Percentiles rank a stretch among this genome's conserved stretches.
phyloP scores from a whole-genome alignment of 2,797 vertebrate genomes.

The Esox lucius region DNA sequence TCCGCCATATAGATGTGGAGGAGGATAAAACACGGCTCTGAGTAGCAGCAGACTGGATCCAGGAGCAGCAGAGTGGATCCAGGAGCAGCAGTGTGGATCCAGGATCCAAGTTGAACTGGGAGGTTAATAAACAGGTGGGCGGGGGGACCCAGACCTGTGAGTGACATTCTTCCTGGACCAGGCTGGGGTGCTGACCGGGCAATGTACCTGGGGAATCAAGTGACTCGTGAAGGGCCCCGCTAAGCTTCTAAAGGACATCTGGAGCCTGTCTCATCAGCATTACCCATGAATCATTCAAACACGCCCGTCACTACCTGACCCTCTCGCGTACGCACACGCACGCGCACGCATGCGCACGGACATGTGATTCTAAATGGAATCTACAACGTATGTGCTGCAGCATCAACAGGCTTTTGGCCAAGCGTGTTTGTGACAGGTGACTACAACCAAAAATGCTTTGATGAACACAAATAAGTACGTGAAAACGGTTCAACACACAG shows the following conservation, averaged over 20 bases:
- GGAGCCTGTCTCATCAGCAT: slow-evolving; percentile 67
- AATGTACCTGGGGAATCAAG: slow-evolving; percentile 35
- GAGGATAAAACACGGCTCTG: too few species aligned
- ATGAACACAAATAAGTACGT: not conserved
- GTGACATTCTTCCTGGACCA: not conserved
- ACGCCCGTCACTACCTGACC: slow-evolving; percentile 46
- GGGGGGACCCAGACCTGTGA: not conserved
- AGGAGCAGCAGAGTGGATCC: too few species aligned
- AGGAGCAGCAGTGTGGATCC: not conserved
- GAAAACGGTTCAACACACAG: slow-evolving; percentile 17
- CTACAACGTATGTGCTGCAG: not conserved
- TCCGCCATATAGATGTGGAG: too few species aligned
- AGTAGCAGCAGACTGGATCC: too few species aligned
- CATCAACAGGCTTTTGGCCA: not conserved
- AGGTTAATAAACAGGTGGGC: not conserved
- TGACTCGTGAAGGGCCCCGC: slow-evolving; percentile 61
- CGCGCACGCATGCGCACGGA: too few species aligned
- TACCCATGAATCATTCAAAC: slow-evolving; percentile 69
- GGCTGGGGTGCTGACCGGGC: slow-evolving; percentile 50
- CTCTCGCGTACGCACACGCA: slow-evolving; percentile 12
- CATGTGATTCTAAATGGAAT: not conserved
- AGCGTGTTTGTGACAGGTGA: too few species aligned
- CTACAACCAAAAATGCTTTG: not conserved
- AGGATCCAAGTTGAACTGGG: not conserved
- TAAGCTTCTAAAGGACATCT: slow-evolving; percentile 60